Percentiles rank a stretch among this genome's conserved stretches.
phyloP scores from a whole-genome alignment of 1,140 invertebrate species.

The Lucilia sericata region DNA sequence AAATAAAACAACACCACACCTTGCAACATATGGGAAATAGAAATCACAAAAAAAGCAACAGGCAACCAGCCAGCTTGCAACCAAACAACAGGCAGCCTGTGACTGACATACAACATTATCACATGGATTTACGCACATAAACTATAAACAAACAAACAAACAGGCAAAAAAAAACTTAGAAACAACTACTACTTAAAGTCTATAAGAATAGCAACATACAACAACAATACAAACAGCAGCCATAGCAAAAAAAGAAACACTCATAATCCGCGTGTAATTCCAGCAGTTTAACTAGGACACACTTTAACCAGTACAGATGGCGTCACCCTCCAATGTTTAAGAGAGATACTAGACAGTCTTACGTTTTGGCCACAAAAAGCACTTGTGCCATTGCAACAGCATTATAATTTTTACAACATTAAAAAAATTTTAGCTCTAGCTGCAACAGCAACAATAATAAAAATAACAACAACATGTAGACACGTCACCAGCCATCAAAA shows the following conservation, averaged over 20 bases:
- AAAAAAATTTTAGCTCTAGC: neutral
- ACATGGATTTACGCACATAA: constrained; percentile 21
- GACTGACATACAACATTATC: neutral
- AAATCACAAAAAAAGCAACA: neutral
- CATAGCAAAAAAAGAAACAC: neutral
- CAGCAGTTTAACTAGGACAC: constrained; percentile 42
- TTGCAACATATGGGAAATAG: constrained; percentile 13
- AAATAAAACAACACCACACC: constrained; percentile 25
- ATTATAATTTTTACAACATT: neutral
- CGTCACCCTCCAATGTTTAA: constrained; percentile 1
- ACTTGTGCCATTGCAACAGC: constrained; percentile 31
- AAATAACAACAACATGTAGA: constrained; percentile 13
- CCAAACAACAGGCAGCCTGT: neutral
- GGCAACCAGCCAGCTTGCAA: neutral
- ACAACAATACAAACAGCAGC: neutral
- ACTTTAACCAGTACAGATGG: constrained; percentile 19
- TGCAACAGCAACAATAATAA: neutral
- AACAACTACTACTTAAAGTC: constrained; percentile 18
- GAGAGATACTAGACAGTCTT: no score
- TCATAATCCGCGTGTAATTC: constrained; percentile 41
- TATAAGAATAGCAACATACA: constrained; percentile 23
- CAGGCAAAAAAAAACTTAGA: neutral
- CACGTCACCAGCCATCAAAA: constrained; percentile 42
- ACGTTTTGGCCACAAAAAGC: neutral
- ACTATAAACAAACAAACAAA: constrained; percentile 32